Evolutionary conservation across 2,113 vertebrate genomes (phyloP), one percentile per base, ranked within the genome.

Genomic region (Mormyrus lacerda): DNA sequence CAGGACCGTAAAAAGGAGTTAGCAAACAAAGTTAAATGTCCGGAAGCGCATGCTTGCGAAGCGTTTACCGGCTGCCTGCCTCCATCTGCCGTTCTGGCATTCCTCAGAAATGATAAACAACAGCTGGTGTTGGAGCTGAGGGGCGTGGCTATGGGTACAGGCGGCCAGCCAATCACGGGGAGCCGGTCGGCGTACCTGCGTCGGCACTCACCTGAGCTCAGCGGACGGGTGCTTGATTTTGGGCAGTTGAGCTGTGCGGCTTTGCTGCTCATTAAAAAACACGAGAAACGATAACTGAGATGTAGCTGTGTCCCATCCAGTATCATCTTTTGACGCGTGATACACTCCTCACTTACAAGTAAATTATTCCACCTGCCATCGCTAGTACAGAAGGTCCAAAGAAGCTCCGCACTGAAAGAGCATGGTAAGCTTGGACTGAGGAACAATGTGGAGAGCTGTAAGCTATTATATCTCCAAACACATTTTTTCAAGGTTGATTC

Each of bases 401-500:
- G 73, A 76, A 39, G 31, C n/a, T 76, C 35, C 3, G 17, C 73
- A 42, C 69, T 39, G 69, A 39, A 39, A 2, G 69, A 76, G 7
- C 35, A 3, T 39, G 24, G n/a, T 76, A 15, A 39, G 31, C 69
- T 35, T 31, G 35, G 31, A 11, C 31, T 76, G 31, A 76, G 69
- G 35, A 39, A 39, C 69, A 39, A 3, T 39, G 69, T 76, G 31
- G 35, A 42, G 48, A 55, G 76, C 55, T 89, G 55, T 13, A 76
- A 76, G 31, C 31, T 39, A 39, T 27, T n/a, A 61, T 21, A 44
- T 51, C 82, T 83, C 88, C 48, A 24, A 61, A 42, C 76, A 55
- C 50, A 44, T 11, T 89, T 53, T 88, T 85, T 89, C 79, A 76
- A 4, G n/a, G 61, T 69, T 27, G n/a, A 65, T 65, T 65, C 61